Evolutionary conservation across 2,888 invertebrate species (phyloP).

Genomic region (Chrysomela aeneicollis): DNA sequence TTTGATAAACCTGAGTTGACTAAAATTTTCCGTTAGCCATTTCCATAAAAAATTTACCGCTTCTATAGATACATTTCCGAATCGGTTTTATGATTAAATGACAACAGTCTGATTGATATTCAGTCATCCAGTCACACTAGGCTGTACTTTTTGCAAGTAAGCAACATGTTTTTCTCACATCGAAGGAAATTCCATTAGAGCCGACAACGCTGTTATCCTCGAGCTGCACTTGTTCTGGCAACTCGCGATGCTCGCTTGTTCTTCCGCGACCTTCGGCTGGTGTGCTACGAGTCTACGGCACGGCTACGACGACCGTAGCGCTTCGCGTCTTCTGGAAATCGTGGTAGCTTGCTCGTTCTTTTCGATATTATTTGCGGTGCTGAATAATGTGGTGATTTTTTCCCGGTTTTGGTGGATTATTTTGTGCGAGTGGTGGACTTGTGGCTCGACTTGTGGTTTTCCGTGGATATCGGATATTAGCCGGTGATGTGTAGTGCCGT

Average conservation of each 20-base stretch:
- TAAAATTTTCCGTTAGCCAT: too few species aligned
- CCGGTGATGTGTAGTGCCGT: constrained; percentile 20
- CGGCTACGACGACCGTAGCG: constrained; percentile 1
- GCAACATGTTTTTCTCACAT: too few species aligned
- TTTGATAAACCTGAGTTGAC: too few species aligned
- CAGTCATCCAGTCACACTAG: too few species aligned
- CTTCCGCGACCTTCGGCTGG: constrained; percentile 29
- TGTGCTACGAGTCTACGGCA: constrained; percentile 2
- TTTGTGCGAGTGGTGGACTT: constrained; percentile 1
- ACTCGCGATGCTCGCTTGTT: constrained; percentile 39
- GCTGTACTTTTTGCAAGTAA: too few species aligned
- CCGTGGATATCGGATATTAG: constrained; percentile 19
- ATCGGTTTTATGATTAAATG: too few species aligned
- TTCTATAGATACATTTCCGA: too few species aligned
- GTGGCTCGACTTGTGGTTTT: constrained; percentile 18
- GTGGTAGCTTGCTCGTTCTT: constrained; percentile 1
- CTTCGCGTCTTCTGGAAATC: constrained; percentile 6
- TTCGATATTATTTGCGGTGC: constrained; percentile 1
- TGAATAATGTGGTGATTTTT: constrained; percentile 16
- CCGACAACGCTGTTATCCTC: constrained; percentile 25
- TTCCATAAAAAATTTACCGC: too few species aligned
- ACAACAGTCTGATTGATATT: too few species aligned
- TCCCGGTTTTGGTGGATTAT: constrained; percentile 10
- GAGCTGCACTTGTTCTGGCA: constrained; percentile 30
- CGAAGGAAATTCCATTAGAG: neutral